These are phyloP conservation scores for Elephas maximus DNA, from an alignment of 2,113 vertebrate species.

Conservation along the genomic window DNA sequence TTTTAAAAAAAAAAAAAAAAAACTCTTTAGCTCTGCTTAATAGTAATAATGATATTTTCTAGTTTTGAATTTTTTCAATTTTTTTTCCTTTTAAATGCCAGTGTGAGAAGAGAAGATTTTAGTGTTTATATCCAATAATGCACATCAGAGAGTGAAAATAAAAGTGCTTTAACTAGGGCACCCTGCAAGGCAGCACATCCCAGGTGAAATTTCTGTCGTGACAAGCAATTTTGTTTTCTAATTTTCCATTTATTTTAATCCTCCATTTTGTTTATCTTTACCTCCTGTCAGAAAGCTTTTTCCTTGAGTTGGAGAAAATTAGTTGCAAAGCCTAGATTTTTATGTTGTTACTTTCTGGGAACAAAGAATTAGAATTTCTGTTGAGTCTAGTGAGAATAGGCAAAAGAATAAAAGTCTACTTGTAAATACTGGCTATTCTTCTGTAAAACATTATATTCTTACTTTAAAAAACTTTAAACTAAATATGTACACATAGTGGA, in stretches of 20 bases:
- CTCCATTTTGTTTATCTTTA: constrained; percentile 61
- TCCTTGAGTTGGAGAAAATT: constrained; percentile 57
- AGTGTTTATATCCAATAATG: background rate
- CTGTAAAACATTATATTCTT: constrained; percentile 8
- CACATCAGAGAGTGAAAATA: background rate
- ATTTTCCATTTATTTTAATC: constrained; percentile 56
- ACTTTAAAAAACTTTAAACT: background rate
- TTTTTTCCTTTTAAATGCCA: constrained; percentile 43
- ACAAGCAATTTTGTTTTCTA: constrained; percentile 35
- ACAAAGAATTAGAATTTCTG: constrained; percentile 54
- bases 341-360: constrained; percentile 16
- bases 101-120: background rate
- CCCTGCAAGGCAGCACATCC: background rate
- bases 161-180: background rate
- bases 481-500: background rate
- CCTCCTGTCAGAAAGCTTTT: constrained; percentile 4
- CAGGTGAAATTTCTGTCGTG: background rate
- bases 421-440: background rate
- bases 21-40: background rate
- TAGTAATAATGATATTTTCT: background rate
- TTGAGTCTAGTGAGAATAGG: constrained; percentile 27
- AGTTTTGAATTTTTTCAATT: background rate
- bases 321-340: constrained; percentile 30
- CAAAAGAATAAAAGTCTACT: constrained; percentile 42
- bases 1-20: background rate